Conservation (phyloP, 2,797 vertebrate genomes). For the Remorina albescens region DNA sequence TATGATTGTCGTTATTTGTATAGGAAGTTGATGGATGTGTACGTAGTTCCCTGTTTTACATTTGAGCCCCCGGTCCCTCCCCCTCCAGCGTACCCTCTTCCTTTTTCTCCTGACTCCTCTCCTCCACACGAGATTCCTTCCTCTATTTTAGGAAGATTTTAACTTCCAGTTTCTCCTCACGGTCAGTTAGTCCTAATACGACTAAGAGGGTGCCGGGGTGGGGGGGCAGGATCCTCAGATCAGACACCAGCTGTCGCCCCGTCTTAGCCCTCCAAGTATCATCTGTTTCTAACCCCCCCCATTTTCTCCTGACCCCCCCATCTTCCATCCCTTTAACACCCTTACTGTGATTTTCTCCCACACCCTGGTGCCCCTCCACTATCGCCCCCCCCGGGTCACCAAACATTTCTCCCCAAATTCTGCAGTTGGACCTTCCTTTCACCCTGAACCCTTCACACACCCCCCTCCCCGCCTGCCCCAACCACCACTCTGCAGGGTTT, state of each 20-base stretch:
- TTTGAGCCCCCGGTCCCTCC: no score
- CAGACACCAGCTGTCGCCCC: conserved; percentile 84
- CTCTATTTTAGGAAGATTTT: conserved; percentile 13
- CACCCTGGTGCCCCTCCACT: background rate
- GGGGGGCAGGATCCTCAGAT: conserved; percentile 77
- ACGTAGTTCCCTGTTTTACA: background rate
- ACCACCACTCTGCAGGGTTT: background rate
- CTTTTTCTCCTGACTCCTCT: conserved; percentile 17
- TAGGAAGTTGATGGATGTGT: no score
- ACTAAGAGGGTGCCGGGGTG: conserved; percentile 56
- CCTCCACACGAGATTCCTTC: conserved; percentile 1
- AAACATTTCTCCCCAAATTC: conserved; percentile 6
- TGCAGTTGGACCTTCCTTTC: conserved; percentile 1
- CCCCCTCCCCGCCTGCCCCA: no score
- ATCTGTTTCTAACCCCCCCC: conserved; percentile 55
- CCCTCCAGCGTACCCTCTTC: conserved; percentile 12
- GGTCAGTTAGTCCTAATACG: conserved; percentile 69
- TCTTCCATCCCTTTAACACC: conserved; percentile 27
- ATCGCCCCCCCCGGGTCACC: conserved; percentile 4
- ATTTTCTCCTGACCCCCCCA: conserved; percentile 55
- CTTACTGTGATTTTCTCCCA: conserved; percentile 29
- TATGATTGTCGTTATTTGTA: no score
- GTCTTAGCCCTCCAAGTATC: conserved; percentile 63
- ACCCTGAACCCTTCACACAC: background rate
- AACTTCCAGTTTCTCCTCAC: conserved; percentile 26